Base-by-base conservation (phyloP, 2,888 invertebrate species). In the Trissolcus brochymenae region DNA sequence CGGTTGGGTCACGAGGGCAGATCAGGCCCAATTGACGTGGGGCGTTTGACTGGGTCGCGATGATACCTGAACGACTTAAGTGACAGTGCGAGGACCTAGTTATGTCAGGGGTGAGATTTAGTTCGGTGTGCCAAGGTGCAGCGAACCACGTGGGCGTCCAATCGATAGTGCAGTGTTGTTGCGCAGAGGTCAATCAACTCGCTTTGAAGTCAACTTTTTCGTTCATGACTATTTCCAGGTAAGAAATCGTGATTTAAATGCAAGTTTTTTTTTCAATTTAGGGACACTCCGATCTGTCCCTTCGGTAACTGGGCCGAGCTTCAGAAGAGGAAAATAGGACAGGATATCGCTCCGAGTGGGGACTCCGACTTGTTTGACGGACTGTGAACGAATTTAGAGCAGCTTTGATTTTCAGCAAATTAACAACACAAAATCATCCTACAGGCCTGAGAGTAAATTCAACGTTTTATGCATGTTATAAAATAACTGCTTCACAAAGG, bases 151-250 rank as follows among this genome's bases (percentile, higher is more conserved):
- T 86, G 86, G 86, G 80, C 83, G 82, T 79, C 80, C 81, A 87
- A 87, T 87, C 87, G 86, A 87, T 87, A 87, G 86, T 87, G 87
- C 87, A 87, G 85, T 87, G 87, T 87, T 87, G 85, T 87, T 85
- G 84, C 86, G 83, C 85, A 82, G 84, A 83, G 87, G 86, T 87
- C 87, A 86, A 71, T 87, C 87, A 87, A 86, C 87, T 82, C 86
- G 81, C 78, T 76, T 74, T 81, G 85, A 84, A 87, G 87, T 87
- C 87, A 85, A 84, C 83, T 84, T 81, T 35, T 83, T 84, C 83
- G 82, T 80, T 80, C 81, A 81, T 81, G 76, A 79, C 1, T 11
- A 9, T 16, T 62, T 76, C 53, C 74, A 76, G 73, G 76, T 73
- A 74, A 51, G 67, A 55, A 43, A 29, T 21, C 46, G 43, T 50